A percentile compares a stretch with the other conserved stretches of the same genome.
phyloP scores from a whole-genome alignment of 2,113 vertebrate species.

The Podiceps cristatus region DNA sequence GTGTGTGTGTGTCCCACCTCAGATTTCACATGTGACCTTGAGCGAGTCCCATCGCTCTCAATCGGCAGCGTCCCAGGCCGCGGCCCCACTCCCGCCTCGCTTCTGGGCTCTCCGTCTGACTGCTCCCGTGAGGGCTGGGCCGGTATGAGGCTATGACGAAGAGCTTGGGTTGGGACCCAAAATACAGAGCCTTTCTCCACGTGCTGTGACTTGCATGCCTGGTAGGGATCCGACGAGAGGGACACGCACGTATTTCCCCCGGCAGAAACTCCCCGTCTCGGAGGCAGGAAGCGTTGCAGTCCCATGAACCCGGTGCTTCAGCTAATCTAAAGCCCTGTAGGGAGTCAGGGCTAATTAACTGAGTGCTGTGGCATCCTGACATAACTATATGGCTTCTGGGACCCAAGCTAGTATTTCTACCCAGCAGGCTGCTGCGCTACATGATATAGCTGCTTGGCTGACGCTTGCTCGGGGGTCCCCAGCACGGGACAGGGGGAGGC shows the following conservation, averaged over 20 bases:
- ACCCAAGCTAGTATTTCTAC: background rate
- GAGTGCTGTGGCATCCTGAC: background rate
- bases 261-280: background rate
- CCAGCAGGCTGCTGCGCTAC: background rate
- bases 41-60: background rate
- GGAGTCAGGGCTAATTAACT: background rate
- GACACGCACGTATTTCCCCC: accelerated
- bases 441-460: background rate
- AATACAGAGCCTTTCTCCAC: background rate
- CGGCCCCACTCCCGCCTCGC: background rate
- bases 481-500: no score
- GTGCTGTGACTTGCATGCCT: accelerated
- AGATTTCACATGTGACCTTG: accelerated
- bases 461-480: background rate
- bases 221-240: background rate
- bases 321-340: background rate
- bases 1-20: no score
- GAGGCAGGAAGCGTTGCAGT: background rate
- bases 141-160: accelerated
- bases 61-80: background rate
- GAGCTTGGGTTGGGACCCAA: background rate
- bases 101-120: background rate
- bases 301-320: background rate
- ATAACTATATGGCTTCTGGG: background rate
- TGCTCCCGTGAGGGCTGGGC: accelerated